Evolutionary conservation across 2,888 invertebrate species (phyloP), one percentile per base, ranked within the genome.

Genomic region (Pediacus dermestoides): DNA sequence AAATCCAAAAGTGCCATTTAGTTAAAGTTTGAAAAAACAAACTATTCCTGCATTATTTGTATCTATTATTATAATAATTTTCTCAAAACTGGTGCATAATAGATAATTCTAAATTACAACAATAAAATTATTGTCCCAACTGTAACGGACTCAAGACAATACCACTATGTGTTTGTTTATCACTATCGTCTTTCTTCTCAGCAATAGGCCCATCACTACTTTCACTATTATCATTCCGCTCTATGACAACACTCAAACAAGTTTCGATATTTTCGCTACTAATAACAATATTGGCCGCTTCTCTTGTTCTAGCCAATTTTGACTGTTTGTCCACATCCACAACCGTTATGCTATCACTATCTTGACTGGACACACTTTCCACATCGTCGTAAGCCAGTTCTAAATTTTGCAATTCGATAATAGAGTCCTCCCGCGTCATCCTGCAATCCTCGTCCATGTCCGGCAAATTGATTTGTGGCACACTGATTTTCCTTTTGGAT

Each of bases 121-220:
- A 50, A 51, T 39, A 37, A 23, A 23, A 42, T 66, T 66, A 67
- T 64, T 66, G 66, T 68, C 76, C 75, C 58, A 80, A 70, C 61
- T 80, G 79, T 48, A 78, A 74, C 50, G 80, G 80, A 59, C 79
- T 80, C 55, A 80, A 74, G 45, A 80, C 77, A 46, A 80, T 77
- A 49, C 80, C 80, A 59, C 70, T 70, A 53, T 66, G 77, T 52
- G 57, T 63, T 38, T 36, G 39, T 23, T 52, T 47, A 16, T 44
- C 42, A 34, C 39, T 36, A 14, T 40, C 35, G 2, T 36, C 21
- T 13, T 27, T 25, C 22, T 14, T 7, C 8, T 35, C 39, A 8
- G n/a, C 16, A 22, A 34, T 22, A 27, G 31, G 26, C 27, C 32
- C 39, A 39, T 45, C 54, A 44, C 57, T 54, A 34, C 39, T 48